Conservation (phyloP, 53 echinoderm and acorn worm genomes). For the Stichopus horrens region DNA sequence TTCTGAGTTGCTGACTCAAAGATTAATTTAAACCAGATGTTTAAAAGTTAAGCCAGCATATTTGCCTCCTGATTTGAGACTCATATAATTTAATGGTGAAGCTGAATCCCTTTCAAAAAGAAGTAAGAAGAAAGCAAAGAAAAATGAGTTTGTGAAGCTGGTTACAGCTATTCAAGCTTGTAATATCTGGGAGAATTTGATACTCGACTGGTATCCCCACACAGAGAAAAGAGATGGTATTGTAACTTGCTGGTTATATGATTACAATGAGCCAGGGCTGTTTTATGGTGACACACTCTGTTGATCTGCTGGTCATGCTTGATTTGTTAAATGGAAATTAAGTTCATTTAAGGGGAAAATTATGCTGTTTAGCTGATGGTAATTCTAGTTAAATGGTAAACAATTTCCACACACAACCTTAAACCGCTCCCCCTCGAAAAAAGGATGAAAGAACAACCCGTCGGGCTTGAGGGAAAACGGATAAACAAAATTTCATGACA, state of each 20-base stretch:
- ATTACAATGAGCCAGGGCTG: neutral
- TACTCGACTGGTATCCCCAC: slow-evolving; percentile 8
- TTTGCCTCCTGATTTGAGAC: slow-evolving; percentile 5
- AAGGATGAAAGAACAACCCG: too few relatives aligned
- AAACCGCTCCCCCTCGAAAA: too few relatives aligned
- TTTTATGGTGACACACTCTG: neutral
- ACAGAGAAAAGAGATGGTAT: neutral
- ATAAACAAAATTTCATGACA: too few relatives aligned
- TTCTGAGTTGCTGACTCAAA: neutral
- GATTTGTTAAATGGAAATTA: neutral
- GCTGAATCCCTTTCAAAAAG: neutral
- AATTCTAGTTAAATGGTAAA: too few relatives aligned
- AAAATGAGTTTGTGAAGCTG: neutral
- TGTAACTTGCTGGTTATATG: neutral
- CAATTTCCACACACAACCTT: too few relatives aligned
- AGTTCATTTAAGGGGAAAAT: neutral
- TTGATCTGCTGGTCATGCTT: neutral
- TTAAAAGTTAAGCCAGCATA: slow-evolving; percentile 2
- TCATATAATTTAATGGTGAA: slow-evolving; percentile 23
- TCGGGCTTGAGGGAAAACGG: too few relatives aligned
- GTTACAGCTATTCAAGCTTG: slow-evolving; percentile 14
- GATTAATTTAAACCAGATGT: slow-evolving; percentile 26
- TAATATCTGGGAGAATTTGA: neutral
- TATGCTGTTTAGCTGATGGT: neutral
- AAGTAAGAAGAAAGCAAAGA: neutral